Percentiles rank a stretch among this genome's conserved stretches.
These are phyloP conservation scores for Apolygus lucorum DNA, from an alignment of 1,140 invertebrate genomes.

Conservation along the genomic window DNA sequence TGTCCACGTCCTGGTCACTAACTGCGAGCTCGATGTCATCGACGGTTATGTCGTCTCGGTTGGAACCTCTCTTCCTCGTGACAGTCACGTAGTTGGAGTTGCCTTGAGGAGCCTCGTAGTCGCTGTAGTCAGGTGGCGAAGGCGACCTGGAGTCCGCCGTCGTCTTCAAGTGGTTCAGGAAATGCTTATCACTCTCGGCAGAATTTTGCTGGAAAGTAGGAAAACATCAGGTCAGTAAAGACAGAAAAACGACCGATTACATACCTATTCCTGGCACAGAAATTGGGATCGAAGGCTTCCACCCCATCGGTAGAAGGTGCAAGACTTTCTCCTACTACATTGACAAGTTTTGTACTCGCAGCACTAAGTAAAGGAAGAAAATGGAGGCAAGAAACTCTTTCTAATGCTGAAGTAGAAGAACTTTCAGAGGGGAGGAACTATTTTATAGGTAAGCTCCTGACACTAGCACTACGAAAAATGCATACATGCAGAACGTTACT, in stretches of 20 bases:
- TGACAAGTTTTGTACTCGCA: no score
- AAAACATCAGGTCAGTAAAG: not conserved
- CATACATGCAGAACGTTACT: no score
- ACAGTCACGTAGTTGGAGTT: not conserved
- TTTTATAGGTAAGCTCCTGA: no score
- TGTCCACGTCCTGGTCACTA: not conserved
- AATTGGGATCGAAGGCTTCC: no score
- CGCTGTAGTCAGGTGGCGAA: not conserved
- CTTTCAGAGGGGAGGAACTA: no score
- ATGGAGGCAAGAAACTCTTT: no score
- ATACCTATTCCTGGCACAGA: no score
- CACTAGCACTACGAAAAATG: no score
- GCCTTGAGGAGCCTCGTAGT: not conserved
- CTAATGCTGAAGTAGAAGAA: no score
- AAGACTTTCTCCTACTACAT: no score
- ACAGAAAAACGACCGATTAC: not conserved
- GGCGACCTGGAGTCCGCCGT: slow-evolving; percentile 39
- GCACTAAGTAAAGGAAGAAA: no score
- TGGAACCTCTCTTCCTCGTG: not conserved
- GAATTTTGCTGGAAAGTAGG: not conserved
- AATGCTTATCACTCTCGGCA: not conserved
- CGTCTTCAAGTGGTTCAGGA: slow-evolving; percentile 71
- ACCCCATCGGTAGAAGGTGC: no score
- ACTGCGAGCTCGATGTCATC: not conserved
- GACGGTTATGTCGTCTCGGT: not conserved